Evolutionary conservation across 1,140 invertebrate genomes (phyloP).

Genomic region (Akabosia matsudoensis): DNA sequence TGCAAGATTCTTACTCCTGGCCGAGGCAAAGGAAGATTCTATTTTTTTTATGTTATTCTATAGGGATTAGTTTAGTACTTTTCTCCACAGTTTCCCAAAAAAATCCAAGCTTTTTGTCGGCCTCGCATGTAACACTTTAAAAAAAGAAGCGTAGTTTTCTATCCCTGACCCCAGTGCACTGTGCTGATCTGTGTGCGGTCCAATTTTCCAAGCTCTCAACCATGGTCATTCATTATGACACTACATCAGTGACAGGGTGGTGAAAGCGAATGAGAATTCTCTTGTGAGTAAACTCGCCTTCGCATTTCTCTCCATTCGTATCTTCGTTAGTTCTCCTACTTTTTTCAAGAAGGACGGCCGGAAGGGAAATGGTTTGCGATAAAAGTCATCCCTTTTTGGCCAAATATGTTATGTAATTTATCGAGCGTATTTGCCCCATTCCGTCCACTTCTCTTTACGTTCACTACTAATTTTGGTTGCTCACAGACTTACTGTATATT

Average conservation of each 20-base stretch:
- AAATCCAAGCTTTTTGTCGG: no score
- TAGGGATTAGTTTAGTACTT: no score
- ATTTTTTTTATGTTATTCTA: no score
- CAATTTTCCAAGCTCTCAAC: slow-evolving; percentile 22
- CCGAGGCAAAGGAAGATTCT: no score
- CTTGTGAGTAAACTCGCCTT: neutral
- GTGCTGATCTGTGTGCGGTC: neutral
- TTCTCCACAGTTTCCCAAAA: no score
- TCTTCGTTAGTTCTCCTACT: neutral
- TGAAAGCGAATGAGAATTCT: slow-evolving; percentile 4
- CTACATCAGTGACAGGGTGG: slow-evolving; percentile 17
- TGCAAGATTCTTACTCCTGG: no score
- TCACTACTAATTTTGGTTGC: neutral
- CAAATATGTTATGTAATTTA: slow-evolving; percentile 20
- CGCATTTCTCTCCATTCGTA: neutral
- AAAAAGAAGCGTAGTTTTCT: neutral
- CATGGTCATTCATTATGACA: slow-evolving; percentile 23
- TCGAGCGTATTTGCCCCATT: slow-evolving; percentile 15
- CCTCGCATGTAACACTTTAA: no score
- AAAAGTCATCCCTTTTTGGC: slow-evolving; percentile 23
- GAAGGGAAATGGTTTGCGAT: slow-evolving; percentile 16
- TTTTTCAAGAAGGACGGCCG: neutral
- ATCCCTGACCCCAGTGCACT: neutral
- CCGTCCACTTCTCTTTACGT: neutral
- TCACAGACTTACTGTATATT: neutral